A percentile compares a stretch with the other conserved stretches of the same genome.
Conservation (phyloP, 2,113 vertebrate species). For the Sprattus sprattus region DNA sequence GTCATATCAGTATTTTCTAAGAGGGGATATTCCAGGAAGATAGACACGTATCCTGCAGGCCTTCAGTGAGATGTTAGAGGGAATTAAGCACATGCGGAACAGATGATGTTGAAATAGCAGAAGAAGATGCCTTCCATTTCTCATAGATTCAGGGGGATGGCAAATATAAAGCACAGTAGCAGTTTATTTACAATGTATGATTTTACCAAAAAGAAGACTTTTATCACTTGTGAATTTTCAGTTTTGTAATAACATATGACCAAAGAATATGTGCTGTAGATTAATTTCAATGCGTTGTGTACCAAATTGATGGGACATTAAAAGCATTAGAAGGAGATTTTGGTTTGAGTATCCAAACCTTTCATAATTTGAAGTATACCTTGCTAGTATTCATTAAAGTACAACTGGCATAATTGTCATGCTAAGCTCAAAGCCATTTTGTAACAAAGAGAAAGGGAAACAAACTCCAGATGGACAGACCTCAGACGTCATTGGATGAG, state of each 20-base stretch:
- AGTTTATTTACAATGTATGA: background rate
- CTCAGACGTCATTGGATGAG: conserved; percentile 41
- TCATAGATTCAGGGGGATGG: background rate
- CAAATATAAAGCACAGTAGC: background rate
- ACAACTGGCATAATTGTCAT: conserved; percentile 3
- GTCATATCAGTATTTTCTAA: conserved; percentile 18
- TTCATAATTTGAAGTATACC: background rate
- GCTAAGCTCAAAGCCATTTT: background rate
- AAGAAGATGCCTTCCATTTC: background rate
- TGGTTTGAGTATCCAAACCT: background rate
- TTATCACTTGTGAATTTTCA: no score
- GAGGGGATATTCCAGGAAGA: conserved; percentile 35
- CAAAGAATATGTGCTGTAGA: background rate
- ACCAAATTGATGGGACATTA: background rate
- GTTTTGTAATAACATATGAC: background rate
- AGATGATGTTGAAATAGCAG: background rate
- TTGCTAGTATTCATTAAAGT: background rate
- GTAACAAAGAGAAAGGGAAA: conserved; percentile 22
- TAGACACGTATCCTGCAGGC: conserved; percentile 7
- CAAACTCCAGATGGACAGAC: conserved; percentile 61
- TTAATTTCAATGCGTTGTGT: background rate
- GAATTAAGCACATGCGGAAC: background rate
- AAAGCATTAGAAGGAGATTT: background rate
- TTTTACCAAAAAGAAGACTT: background rate
- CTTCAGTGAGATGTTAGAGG: background rate